Evolutionary conservation across 2,113 vertebrate species (phyloP), one percentile per base, ranked within the genome.

Genomic region (Caracal caracal): DNA sequence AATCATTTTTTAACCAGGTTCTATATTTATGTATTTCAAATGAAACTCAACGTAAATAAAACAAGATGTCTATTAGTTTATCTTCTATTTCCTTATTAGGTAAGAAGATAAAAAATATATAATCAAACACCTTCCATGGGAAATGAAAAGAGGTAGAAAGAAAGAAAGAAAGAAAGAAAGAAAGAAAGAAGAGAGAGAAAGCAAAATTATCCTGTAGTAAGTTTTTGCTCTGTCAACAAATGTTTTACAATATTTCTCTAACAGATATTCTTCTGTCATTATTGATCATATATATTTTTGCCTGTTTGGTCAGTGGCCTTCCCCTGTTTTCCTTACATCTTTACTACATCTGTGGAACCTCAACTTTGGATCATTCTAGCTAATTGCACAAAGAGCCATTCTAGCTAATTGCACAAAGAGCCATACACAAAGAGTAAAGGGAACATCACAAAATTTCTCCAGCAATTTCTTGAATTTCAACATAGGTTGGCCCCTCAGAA

Each of bases 361-460:
- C 13, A 16, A 3, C 63, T 28, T 76, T 13, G 28, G 15, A 6
- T 73, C 22, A 43, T 47, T 88, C 47, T 66, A 76, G 33, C 24
- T 80, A 53, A 68, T 10, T 20, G 33, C 2, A 16, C 56, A 76
- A 66, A 51, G 13, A 94, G 8, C 1, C 24, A 4, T 4, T 88
- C 47, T 66, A 76, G 33, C 24, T 80, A 53, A 68, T 10, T 40
- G 40, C 1, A 40, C 40, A 40, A 40, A 40, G 10, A 94, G 8
- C 1, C 24, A 4, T 4, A n/a, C n/a, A n/a, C n/a, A n/a, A n/a
- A n/a, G n/a, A 49, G 8, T 22, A 6, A 2, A 17, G 6, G 3
- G 20, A 12, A 73, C 37, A 26, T 56, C 2, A 15, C 6, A 47
- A 59, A 13, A 37, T 22, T 66, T 22, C 61, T 22, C 22, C 16